Conservation (phyloP, 2,113 vertebrate species). For the Trogon surrucura region DNA sequence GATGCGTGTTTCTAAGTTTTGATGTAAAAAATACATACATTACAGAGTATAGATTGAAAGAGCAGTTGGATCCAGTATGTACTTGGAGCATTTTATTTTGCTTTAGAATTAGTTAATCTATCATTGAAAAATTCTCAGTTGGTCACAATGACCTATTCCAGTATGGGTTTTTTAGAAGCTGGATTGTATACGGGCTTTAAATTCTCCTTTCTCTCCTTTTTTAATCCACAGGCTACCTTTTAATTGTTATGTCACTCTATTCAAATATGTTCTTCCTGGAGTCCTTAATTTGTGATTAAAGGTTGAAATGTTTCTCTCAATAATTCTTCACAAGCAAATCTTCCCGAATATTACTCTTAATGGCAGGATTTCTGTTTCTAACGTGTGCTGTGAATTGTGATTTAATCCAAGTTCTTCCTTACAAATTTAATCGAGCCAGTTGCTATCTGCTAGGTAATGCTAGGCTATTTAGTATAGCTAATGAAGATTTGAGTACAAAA, state of each 20-base stretch:
- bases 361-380: not conserved
- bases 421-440: not conserved
- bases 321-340: not conserved
- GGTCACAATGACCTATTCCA: not conserved
- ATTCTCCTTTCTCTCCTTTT: not conserved
- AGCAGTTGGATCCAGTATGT: not conserved
- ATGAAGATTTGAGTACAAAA: not conserved
- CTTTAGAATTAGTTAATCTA: not conserved
- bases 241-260: not conserved
- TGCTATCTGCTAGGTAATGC: not conserved
- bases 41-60: not conserved
- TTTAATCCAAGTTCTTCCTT: not conserved
- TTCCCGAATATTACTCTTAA: not conserved
- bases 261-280: not conserved
- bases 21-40: not conserved
- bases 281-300: not conserved
- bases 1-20: not conserved
- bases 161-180: not conserved
- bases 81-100: not conserved
- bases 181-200: not conserved
- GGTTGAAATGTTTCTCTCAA: not conserved
- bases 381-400: not conserved
- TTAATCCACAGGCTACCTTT: not conserved
- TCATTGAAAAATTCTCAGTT: not conserved
- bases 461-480: not conserved